A percentile compares a stretch with the other conserved stretches of the same genome.
Evolutionary conservation across 2,888 invertebrate species (phyloP).

Genomic region (Acleris literana): DNA sequence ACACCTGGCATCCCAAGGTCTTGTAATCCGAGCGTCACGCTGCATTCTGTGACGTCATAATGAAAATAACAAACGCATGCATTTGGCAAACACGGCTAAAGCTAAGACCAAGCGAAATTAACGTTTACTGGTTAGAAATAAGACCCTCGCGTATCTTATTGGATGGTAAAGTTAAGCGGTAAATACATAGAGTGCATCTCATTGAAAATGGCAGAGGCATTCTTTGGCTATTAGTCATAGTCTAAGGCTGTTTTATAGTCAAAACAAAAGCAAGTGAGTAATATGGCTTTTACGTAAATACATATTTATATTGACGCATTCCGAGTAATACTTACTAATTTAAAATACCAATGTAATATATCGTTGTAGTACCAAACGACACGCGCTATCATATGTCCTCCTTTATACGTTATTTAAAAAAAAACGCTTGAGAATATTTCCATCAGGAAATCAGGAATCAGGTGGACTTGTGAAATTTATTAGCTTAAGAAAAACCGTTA

Average conservation of each 20-base stretch:
- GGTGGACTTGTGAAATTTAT: too few species aligned
- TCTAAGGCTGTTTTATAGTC: conserved; percentile 20
- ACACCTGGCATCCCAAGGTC: not conserved
- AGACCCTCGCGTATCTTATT: not conserved
- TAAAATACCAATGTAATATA: too few species aligned
- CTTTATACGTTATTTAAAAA: too few species aligned
- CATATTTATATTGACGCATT: too few species aligned
- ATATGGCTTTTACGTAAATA: conserved; percentile 23
- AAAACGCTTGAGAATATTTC: too few species aligned
- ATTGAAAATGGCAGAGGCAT: conserved; percentile 5
- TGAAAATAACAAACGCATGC: not conserved
- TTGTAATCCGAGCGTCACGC: not conserved
- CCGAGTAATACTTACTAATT: too few species aligned
- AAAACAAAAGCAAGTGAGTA: conserved; percentile 25
- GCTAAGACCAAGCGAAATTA: not conserved
- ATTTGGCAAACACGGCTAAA: conserved; percentile 1
- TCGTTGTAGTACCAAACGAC: too few species aligned
- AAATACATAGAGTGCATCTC: conserved; percentile 11
- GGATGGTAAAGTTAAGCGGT: conserved; percentile 1
- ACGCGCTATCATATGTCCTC: too few species aligned
- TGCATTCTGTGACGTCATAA: conserved; percentile 25
- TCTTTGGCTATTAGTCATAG: conserved; percentile 25
- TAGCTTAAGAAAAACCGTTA: too few species aligned
- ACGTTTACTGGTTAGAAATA: not conserved
- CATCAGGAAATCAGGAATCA: too few species aligned